Base-by-base conservation (phyloP, 2,797 vertebrate genomes). In the Macroramphosus scolopax region DNA sequence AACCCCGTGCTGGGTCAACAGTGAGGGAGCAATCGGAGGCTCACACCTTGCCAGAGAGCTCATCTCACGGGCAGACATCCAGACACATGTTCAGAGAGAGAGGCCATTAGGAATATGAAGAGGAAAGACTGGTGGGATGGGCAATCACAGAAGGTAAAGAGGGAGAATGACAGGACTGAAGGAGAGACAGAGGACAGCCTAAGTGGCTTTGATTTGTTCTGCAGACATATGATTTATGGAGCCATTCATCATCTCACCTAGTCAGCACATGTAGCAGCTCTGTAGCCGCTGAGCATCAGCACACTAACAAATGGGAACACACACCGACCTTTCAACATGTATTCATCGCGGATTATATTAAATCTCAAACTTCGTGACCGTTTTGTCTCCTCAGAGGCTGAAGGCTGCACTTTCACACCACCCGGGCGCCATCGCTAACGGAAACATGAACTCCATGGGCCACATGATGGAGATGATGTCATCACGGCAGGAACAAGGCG, bases 391-490 rank as follows among this genome's bases (percentile, higher is more conserved):
- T 3, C 89, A 99, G 97, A 97, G 97, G 83, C 82, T 99, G 88
- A 99, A 99, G 88, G 97, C 97, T 40, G 94, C 95, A 1, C 83
- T 99, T 86, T 92, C 92, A 56, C 97, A 98, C 68, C 96, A 98
- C 77, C 94, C 96, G 24, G 93, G 92, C 10, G 58, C 93, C 86
- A 93, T 98, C 82, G 83, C 95, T 0, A 99, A 99, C 1, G 97
- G 97, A 75, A 98, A 93, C 78, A 97, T 99, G 95, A 98, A 92
- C 88, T 93, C 93, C 79, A 98, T 99, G 94, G 94, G 95, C 58
- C 97, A 99, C 85, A 97, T 99, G 95, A 97, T 99, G 96, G 97
- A 99, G 62, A 98, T 98, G 94, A 98, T 98, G 96, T 92, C 91
- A 55, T 94, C 95, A 0, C 92, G 96, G 75, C 95, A 98, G 85